phyloP scores from a whole-genome alignment of 2,113 vertebrate species.

The Alligator mississippiensis region DNA sequence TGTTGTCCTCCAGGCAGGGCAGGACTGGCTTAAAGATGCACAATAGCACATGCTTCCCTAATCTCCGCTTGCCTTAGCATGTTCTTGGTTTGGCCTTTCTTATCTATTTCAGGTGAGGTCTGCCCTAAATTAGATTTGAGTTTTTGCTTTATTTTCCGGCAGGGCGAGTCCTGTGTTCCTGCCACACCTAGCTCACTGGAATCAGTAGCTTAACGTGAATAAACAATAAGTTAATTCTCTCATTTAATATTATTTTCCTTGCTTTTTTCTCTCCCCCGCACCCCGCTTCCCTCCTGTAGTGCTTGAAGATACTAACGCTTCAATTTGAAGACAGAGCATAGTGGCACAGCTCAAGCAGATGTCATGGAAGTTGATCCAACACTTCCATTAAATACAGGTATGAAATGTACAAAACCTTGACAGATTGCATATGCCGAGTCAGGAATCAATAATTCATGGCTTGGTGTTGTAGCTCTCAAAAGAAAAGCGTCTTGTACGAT shows the following conservation, averaged over 20 bases:
- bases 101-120: neutral
- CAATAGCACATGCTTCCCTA: neutral
- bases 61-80: neutral
- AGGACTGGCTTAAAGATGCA: neutral
- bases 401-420: neutral
- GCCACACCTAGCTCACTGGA: no score
- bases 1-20: neutral
- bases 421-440: neutral
- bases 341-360: neutral
- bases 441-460: neutral
- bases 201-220: neutral
- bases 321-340: neutral
- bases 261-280: neutral
- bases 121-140: neutral
- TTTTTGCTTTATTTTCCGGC: neutral
- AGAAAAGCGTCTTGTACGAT: neutral
- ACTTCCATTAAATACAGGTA: neutral
- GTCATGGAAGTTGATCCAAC: neutral
- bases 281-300: neutral
- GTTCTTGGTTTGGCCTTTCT: neutral
- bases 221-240: neutral
- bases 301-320: neutral
- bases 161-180: no score
- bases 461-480: neutral
- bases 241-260: neutral